Conservation (phyloP, 2,888 invertebrate species). For the Tineola bisselliella region DNA sequence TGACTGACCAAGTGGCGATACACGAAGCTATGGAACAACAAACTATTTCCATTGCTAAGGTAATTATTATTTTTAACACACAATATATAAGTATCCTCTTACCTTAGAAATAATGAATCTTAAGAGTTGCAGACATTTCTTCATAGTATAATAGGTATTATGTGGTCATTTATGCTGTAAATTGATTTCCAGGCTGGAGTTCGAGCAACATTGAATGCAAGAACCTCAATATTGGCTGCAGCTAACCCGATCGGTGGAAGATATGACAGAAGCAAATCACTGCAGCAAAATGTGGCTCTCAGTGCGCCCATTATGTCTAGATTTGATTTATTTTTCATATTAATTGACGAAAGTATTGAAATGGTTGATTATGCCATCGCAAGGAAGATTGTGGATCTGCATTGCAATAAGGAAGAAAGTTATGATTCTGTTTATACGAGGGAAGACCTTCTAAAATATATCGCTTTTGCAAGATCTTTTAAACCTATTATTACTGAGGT, state of each 20-base stretch:
- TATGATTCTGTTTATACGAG: conserved; percentile 85
- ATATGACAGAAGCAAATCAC: conserved; percentile 92
- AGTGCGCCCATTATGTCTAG: conserved; percentile 99
- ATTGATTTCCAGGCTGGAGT: conserved; percentile 80
- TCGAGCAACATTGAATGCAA: conserved; percentile 95
- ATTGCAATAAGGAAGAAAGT: conserved; percentile 83
- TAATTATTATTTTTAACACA: no score
- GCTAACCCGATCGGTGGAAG: conserved; percentile 98
- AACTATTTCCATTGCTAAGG: conserved; percentile 98
- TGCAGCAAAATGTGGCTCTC: conserved; percentile 93
- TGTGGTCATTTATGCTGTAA: no score
- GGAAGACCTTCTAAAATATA: conserved; percentile 92
- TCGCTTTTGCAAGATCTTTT: conserved; percentile 96
- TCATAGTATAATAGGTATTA: no score
- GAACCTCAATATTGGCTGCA: conserved; percentile 97
- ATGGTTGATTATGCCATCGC: conserved; percentile 97
- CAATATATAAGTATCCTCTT: no score
- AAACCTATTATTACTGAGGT: conserved; percentile 87
- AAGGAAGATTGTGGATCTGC: conserved; percentile 92
- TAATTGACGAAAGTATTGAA: conserved; percentile 91
- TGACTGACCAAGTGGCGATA: conserved; percentile 96
- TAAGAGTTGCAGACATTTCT: no score
- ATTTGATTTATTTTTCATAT: conserved; percentile 97
- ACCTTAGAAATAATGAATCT: no score
- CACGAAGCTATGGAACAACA: conserved; percentile 99